These are phyloP conservation scores for Amphibalanus amphitrite DNA, from an alignment of 1,140 invertebrate species.

Conservation along the genomic window DNA sequence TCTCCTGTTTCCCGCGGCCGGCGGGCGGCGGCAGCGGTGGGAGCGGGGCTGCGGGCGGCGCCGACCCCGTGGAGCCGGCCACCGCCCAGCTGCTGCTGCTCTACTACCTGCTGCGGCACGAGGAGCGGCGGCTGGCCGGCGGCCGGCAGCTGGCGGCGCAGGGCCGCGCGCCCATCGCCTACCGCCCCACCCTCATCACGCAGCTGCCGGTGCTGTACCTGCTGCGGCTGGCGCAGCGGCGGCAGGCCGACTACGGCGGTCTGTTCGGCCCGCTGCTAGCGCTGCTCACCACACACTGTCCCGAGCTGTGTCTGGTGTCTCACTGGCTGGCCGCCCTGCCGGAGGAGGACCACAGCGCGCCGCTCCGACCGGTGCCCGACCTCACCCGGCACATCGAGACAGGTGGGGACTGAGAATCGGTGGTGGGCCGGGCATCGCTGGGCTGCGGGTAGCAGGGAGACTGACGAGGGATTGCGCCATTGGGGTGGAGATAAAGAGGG, in stretches of 20 bases:
- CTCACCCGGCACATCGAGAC: conserved; percentile 13
- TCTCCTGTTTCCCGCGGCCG: conserved; percentile 16
- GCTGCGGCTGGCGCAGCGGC: conserved; percentile 76
- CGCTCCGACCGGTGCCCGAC: conserved; percentile 6
- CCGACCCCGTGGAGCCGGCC: conserved; percentile 23
- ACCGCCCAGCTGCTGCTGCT: conserved; percentile 75
- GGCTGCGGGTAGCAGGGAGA: too few species aligned
- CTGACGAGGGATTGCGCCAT: too few species aligned
- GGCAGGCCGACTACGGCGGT: conserved; percentile 68
- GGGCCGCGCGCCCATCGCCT: conserved; percentile 61
- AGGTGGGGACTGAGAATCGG: conserved; percentile 9
- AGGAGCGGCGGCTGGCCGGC: conserved; percentile 69
- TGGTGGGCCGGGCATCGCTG: too few species aligned
- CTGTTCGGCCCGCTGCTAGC: conserved; percentile 69
- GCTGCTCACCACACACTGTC: conserved; percentile 79
- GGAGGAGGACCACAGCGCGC: not conserved
- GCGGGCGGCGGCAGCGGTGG: not conserved
- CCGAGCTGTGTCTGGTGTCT: conserved; percentile 82
- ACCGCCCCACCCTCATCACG: conserved; percentile 70
- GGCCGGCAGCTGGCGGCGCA: conserved; percentile 44
- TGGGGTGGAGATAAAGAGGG: too few species aligned
- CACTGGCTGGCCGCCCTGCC: conserved; percentile 59
- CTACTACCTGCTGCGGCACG: conserved; percentile 84
- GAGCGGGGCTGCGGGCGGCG: not conserved
- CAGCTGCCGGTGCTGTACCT: conserved; percentile 89